phyloP scores from a whole-genome alignment of 2,113 vertebrate genomes.

The Origma solitaria region DNA sequence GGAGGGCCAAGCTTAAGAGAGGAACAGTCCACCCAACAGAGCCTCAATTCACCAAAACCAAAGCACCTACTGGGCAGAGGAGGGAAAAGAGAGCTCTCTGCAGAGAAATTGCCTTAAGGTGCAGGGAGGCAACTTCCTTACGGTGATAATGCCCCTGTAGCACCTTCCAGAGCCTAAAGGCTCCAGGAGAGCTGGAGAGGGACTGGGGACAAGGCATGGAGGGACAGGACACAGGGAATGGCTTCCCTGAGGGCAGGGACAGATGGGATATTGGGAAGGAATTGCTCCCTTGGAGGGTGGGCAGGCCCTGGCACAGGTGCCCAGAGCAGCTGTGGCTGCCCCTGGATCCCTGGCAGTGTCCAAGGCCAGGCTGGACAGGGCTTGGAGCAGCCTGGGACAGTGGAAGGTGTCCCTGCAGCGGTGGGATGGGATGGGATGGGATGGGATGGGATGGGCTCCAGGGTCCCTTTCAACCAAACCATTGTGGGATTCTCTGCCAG shows the following conservation, averaged over 20 bases:
- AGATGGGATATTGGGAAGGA: too few species aligned
- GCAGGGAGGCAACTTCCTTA: background rate
- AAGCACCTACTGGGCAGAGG: background rate
- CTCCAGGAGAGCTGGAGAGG: background rate
- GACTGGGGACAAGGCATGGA: too few species aligned
- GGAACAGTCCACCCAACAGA: background rate
- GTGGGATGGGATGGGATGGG: background rate
- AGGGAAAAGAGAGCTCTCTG: background rate
- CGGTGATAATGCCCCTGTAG: fast-evolving
- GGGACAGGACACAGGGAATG: too few species aligned
- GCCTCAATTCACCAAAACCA: background rate
- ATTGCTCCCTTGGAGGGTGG: fast-evolving
- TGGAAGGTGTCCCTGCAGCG: background rate
- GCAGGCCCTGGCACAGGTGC: background rate
- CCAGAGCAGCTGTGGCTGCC: background rate
- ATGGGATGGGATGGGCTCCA: background rate
- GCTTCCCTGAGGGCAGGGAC: too few species aligned
- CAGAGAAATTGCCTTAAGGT: background rate
- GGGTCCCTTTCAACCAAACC: background rate
- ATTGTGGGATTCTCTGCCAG: background rate
- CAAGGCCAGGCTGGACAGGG: background rate
- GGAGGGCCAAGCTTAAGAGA: background rate
- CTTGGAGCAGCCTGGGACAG: fast-evolving
- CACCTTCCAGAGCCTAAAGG: background rate
- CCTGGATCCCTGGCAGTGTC: background rate